Percentiles rank a stretch among this genome's conserved stretches.
Evolutionary conservation across 2,797 vertebrate species (phyloP).

Genomic region (Cryptoblepharus egeriae): DNA sequence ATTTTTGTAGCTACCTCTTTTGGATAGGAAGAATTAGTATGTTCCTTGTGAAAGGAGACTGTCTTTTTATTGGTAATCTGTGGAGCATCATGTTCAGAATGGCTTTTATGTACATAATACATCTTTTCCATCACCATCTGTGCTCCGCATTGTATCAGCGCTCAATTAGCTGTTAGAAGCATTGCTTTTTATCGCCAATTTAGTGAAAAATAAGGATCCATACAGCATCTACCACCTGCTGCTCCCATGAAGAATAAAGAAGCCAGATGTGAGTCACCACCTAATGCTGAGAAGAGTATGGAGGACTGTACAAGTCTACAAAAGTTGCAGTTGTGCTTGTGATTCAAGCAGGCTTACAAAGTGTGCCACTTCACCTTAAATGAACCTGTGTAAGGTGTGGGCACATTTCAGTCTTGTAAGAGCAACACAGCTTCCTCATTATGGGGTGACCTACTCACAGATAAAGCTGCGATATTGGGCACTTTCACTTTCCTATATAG

Average conservation of each 20-base stretch:
- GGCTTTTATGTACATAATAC: neutral
- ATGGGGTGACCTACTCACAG: no score
- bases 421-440: no score
- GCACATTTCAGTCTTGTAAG: no score
- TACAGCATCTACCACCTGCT: slow-evolving; percentile 37
- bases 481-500: no score
- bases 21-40: no score
- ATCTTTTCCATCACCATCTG: no score
- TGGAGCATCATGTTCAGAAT: neutral
- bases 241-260: slow-evolving; percentile 49
- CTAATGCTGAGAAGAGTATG: slow-evolving; percentile 44
- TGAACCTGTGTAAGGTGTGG: no score
- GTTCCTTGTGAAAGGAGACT: no score
- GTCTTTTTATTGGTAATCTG: neutral
- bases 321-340: neutral
- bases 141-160: neutral
- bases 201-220: slow-evolving; percentile 31
- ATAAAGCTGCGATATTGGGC: no score
- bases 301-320: slow-evolving; percentile 19
- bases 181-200: slow-evolving; percentile 43
- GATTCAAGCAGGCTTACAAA: neutral
- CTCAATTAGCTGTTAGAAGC: slow-evolving; percentile 43
- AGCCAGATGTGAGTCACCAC: slow-evolving; percentile 53
- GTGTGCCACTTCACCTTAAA: no score
- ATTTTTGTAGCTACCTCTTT: neutral